Percentiles rank a stretch among this genome's conserved stretches.
Conservation (phyloP, 2,113 vertebrate species). For the Syngnathus floridae region DNA sequence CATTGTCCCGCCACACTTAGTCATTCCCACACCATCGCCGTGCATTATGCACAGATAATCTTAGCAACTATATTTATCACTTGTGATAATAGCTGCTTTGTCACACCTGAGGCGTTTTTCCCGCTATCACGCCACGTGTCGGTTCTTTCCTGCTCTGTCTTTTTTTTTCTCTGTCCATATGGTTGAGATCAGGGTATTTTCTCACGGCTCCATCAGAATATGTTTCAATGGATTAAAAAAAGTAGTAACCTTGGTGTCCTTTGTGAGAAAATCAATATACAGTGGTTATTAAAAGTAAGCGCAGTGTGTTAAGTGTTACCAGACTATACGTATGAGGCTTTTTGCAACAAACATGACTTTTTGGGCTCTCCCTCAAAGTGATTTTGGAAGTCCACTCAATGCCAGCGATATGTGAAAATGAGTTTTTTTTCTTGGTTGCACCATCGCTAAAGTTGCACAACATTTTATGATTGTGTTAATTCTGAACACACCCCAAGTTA, state of each 20-base stretch:
- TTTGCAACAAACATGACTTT: too few species aligned
- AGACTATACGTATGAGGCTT: too few species aligned
- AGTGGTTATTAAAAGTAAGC: too few species aligned
- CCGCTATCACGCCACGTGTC: constrained; percentile 15
- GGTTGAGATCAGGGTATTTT: constrained; percentile 40
- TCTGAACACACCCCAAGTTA: too few species aligned
- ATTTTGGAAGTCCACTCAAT: too few species aligned
- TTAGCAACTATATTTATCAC: constrained; percentile 17
- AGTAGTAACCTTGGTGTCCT: too few species aligned
- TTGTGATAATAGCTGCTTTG: constrained; percentile 25
- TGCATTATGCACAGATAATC: not conserved
- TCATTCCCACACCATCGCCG: not conserved
- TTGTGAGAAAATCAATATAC: not conserved
- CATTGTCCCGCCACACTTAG: not conserved
- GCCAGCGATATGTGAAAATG: too few species aligned
- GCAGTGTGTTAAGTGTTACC: too few species aligned
- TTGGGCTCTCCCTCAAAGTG: too few species aligned
- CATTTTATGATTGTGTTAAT: too few species aligned
- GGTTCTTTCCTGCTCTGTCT: constrained; percentile 15
- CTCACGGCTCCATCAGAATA: constrained; percentile 14
- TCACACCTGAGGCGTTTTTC: constrained; percentile 41
- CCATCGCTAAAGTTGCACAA: too few species aligned
- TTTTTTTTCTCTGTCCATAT: constrained; percentile 29
- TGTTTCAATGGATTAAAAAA: not conserved
- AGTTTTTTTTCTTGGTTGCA: too few species aligned